These are phyloP conservation scores for Venustaconcha ellipsiformis DNA, from an alignment of 1,140 invertebrate species.

Conservation along the genomic window DNA sequence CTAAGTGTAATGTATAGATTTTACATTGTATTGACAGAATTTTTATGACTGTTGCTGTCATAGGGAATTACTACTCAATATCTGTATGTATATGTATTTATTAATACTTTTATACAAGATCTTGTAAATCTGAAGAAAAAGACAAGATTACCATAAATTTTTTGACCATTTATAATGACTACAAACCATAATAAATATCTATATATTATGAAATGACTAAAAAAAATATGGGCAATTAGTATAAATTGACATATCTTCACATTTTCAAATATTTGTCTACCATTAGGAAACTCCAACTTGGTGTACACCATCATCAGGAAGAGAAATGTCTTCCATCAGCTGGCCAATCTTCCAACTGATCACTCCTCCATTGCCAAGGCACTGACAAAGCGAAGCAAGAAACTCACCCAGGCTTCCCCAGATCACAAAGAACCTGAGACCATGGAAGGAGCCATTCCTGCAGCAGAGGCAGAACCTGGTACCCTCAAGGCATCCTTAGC, in stretches of 20 bases:
- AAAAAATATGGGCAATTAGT: too few species aligned
- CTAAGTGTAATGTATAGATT: too few species aligned
- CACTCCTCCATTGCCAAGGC: slow-evolving; percentile 88
- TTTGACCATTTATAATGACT: too few species aligned
- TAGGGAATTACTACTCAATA: too few species aligned
- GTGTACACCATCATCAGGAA: slow-evolving; percentile 99
- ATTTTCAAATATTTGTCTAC: slow-evolving; percentile 1
- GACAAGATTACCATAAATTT: too few species aligned
- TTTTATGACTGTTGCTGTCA: too few species aligned
- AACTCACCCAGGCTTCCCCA: slow-evolving; percentile 46
- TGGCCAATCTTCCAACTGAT: slow-evolving; percentile 96
- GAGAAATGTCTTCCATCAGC: slow-evolving; percentile 94
- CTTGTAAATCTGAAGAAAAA: too few species aligned
- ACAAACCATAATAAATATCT: too few species aligned
- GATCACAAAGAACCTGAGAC: slow-evolving; percentile 60
- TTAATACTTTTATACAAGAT: too few species aligned
- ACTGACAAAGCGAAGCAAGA: slow-evolving; percentile 77
- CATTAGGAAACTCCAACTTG: slow-evolving; percentile 92
- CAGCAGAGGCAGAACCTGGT: slow-evolving; percentile 74
- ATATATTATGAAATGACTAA: too few species aligned
- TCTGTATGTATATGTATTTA: too few species aligned
- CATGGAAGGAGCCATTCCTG: slow-evolving; percentile 92
- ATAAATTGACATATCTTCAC: not conserved
- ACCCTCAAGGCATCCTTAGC: slow-evolving; percentile 89
- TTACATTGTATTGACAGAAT: too few species aligned